A percentile compares a stretch with the other conserved stretches of the same genome.
Conservation (phyloP, 2,797 vertebrate genomes). For the Microctenopoma stevenorrisi region DNA sequence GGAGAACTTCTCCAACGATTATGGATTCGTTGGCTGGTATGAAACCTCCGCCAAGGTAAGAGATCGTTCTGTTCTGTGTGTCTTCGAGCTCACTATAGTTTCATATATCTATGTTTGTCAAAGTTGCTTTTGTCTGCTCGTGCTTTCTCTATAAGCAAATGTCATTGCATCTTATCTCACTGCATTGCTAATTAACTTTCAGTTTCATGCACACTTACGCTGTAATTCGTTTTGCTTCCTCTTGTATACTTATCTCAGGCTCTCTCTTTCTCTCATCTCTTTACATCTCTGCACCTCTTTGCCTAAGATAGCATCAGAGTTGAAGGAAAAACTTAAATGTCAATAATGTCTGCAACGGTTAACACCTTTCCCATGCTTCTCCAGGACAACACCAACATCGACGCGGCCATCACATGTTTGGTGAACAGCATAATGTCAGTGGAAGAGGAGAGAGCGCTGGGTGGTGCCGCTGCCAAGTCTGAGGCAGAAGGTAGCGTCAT, state of each 20-base stretch:
- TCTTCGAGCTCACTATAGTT: neutral
- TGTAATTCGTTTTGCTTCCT: neutral
- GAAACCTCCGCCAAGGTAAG: slow-evolving; percentile 86
- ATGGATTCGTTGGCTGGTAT: slow-evolving; percentile 84
- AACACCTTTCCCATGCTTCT: neutral
- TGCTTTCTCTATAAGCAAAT: neutral
- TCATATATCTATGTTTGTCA: neutral
- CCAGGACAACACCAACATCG: slow-evolving; percentile 86
- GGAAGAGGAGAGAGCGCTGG: slow-evolving; percentile 52
- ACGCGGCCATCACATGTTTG: slow-evolving; percentile 81
- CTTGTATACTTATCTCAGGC: neutral
- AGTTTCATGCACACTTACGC: neutral
- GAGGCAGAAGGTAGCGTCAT: slow-evolving; percentile 63
- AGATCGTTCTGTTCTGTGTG: neutral
- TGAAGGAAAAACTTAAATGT: no score
- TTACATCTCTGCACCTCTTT: neutral
- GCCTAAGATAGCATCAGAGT: neutral
- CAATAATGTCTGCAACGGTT: no score
- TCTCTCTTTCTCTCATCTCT: neutral
- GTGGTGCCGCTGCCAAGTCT: neutral
- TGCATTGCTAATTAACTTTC: neutral
- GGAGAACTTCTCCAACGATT: slow-evolving; percentile 80
- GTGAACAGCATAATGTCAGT: slow-evolving; percentile 80
- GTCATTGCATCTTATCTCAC: neutral
- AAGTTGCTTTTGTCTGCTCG: no score